Conservation (phyloP, 2,113 vertebrate species). For the Oreochromis spilurus region DNA sequence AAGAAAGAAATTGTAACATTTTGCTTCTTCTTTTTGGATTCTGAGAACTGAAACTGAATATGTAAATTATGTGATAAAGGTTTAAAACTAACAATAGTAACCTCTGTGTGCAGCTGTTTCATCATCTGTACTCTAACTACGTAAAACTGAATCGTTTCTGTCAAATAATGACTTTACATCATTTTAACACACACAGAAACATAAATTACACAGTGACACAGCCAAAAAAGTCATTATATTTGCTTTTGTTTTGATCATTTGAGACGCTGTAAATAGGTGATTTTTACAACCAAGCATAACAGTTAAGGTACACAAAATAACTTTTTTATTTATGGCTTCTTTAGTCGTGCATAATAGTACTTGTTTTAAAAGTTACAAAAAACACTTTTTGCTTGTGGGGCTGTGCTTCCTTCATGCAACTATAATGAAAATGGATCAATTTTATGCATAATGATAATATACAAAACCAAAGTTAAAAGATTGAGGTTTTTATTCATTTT, state of each 20-base stretch:
- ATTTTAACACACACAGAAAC: rapidly evolving
- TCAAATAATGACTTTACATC: background rate
- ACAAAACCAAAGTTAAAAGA: background rate
- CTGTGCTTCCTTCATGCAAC: background rate
- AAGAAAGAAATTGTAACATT: background rate
- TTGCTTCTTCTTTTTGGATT: background rate
- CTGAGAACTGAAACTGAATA: background rate
- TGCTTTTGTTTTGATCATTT: background rate
- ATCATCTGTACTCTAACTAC: background rate
- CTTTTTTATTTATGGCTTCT: background rate
- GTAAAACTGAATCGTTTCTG: rapidly evolving
- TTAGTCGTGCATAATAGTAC: background rate
- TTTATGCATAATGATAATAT: background rate
- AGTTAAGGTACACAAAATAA: background rate
- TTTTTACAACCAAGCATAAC: background rate
- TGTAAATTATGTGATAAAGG: background rate
- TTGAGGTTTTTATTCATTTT: background rate
- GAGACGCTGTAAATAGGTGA: background rate
- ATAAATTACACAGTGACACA: background rate
- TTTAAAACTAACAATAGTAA: background rate
- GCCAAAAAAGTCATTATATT: background rate
- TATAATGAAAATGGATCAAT: background rate
- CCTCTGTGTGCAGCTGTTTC: background rate
- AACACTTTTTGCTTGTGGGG: background rate
- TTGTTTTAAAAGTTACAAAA: background rate